Conservation (phyloP, 2,797 vertebrate species). For the Lagodon rhomboides region DNA sequence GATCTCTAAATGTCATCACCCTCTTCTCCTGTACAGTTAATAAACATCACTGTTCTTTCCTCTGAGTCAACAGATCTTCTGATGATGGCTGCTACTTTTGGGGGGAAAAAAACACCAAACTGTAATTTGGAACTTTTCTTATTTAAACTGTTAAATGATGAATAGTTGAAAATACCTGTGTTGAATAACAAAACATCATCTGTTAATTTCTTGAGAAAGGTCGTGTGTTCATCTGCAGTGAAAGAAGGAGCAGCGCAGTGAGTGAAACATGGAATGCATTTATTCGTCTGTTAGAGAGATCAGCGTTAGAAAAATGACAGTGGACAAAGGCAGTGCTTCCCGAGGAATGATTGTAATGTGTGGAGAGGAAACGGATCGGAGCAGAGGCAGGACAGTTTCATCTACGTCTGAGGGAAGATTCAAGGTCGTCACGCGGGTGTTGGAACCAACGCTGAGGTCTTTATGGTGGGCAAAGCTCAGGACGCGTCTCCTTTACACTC, state of each 20-base stretch:
- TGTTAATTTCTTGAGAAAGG: background rate
- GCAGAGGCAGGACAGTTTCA: slow-evolving; percentile 40
- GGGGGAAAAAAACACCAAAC: background rate
- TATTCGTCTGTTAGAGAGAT: slow-evolving; percentile 86
- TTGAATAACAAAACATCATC: background rate
- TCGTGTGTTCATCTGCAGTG: background rate
- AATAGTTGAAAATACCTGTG: slow-evolving; percentile 42
- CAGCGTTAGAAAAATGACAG: slow-evolving; percentile 77
- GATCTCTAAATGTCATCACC: background rate
- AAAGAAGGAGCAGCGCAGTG: slow-evolving; percentile 26
- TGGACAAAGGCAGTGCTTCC: slow-evolving; percentile 72
- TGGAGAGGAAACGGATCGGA: slow-evolving; percentile 50
- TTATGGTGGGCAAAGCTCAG: background rate
- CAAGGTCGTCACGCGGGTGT: slow-evolving; percentile 37
- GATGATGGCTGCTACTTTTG: slow-evolving; percentile 19
- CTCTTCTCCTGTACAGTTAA: slow-evolving; percentile 34
- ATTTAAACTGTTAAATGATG: slow-evolving; percentile 16
- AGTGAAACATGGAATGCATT: slow-evolving; percentile 83
- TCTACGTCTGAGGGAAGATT: slow-evolving; percentile 29
- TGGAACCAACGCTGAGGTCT: slow-evolving; percentile 51
- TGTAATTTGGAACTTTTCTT: slow-evolving; percentile 26
- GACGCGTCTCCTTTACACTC: background rate
- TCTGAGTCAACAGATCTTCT: background rate
- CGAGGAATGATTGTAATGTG: slow-evolving; percentile 61
- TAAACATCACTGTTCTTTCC: background rate